phyloP scores from a whole-genome alignment of 2,888 invertebrate species.

The Eubasilissa splendida region DNA sequence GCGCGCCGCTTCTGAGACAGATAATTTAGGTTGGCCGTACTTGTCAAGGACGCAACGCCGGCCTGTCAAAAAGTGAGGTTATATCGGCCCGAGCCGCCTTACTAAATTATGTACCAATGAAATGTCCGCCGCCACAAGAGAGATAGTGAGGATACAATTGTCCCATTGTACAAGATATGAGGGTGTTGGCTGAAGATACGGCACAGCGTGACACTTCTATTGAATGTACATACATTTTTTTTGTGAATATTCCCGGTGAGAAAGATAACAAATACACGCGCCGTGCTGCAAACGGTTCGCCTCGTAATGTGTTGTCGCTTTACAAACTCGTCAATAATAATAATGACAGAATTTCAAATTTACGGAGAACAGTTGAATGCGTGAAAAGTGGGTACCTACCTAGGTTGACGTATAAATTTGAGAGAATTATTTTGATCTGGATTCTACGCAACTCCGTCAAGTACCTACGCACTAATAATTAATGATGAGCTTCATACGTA shows the following conservation, averaged over 20 bases:
- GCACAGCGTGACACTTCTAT: conserved; percentile 19
- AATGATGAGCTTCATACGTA: too few relatives aligned
- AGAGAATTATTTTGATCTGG: too few relatives aligned
- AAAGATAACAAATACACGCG: conserved; percentile 3
- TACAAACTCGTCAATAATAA: too few relatives aligned
- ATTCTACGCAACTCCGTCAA: too few relatives aligned
- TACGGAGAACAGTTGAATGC: too few relatives aligned
- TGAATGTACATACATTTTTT: neutral
- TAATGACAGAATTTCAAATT: too few relatives aligned
- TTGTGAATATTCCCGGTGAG: conserved; percentile 14
- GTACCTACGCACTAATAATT: too few relatives aligned
- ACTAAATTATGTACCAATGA: neutral
- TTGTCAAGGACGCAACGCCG: conserved; percentile 43
- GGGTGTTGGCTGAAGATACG: conserved; percentile 34
- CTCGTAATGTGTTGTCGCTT: too few relatives aligned
- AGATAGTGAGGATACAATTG: conserved; percentile 35
- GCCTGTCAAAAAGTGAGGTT: conserved; percentile 46
- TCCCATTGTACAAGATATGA: conserved; percentile 26
- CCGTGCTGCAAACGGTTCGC: too few relatives aligned
- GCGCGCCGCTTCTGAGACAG: conserved; percentile 17
- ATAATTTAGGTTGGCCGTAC: conserved; percentile 40
- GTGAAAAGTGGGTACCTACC: too few relatives aligned
- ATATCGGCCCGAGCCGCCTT: conserved; percentile 47
- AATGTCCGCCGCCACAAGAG: neutral
- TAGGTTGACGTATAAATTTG: too few relatives aligned